phyloP scores from a whole-genome alignment of 2,888 invertebrate species.

The Synanthedon myopaeformis region DNA sequence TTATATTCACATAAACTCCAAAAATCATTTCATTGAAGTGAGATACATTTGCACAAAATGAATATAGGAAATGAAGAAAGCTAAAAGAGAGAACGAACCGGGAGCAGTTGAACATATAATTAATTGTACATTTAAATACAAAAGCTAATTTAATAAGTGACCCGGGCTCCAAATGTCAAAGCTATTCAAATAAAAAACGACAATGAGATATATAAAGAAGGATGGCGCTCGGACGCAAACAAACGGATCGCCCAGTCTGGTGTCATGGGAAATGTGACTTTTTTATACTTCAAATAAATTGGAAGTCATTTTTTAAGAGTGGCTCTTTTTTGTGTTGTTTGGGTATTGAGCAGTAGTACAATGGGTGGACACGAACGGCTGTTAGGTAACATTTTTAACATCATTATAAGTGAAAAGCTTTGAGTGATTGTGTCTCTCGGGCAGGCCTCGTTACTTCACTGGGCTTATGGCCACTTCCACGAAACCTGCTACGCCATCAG shows the following conservation, averaged over 20 bases:
- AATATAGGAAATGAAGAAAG: too few species aligned
- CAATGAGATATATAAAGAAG: conserved; percentile 49
- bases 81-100: conserved; percentile 13
- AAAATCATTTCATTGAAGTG: too few species aligned
- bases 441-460: conserved; percentile 18
- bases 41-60: too few species aligned
- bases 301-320: conserved; percentile 61
- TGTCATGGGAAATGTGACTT: conserved; percentile 61
- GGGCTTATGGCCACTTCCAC: conserved; percentile 21
- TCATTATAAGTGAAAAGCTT: conserved; percentile 66
- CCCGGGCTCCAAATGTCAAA: conserved; percentile 64
- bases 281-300: conserved; percentile 65
- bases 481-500: neutral
- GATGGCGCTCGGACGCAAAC: conserved; percentile 40
- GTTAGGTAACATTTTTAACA: conserved; percentile 68
- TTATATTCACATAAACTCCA: too few species aligned
- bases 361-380: conserved; percentile 65
- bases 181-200: conserved; percentile 55
- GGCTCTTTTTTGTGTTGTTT: conserved; percentile 39
- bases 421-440: conserved; percentile 47
- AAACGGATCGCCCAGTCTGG: conserved; percentile 46
- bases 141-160: conserved; percentile 70
- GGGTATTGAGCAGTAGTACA: conserved; percentile 52
- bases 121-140: conserved; percentile 68
- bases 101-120: conserved; percentile 43